Evolutionary conservation across 2,113 vertebrate species (phyloP).

Genomic region (Solea solea): DNA sequence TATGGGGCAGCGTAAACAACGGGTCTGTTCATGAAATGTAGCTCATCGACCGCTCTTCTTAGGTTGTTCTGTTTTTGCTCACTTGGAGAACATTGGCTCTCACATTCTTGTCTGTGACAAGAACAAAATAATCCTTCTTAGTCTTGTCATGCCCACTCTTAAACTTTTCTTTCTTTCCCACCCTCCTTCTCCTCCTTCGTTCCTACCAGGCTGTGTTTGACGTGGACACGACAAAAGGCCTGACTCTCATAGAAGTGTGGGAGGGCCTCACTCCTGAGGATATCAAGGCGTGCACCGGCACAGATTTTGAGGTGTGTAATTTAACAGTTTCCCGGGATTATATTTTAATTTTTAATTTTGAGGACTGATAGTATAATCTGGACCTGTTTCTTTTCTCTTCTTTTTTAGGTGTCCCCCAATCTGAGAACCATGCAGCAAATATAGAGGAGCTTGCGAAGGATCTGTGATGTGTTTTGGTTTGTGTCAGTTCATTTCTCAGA

Average conservation of each 20-base stretch:
- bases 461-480: slow-evolving; percentile 23
- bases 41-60: slow-evolving; percentile 11
- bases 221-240: slow-evolving; percentile 89
- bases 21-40: slow-evolving; percentile 18
- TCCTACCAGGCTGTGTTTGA: slow-evolving; percentile 92
- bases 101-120: slow-evolving; percentile 16
- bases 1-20: too few relatives aligned
- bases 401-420: slow-evolving; percentile 88
- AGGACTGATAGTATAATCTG: not conserved
- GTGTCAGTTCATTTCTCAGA: slow-evolving; percentile 4
- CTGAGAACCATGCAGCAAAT: slow-evolving; percentile 91
- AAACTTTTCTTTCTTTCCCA: not conserved
- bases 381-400: not conserved
- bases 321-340: not conserved
- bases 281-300: slow-evolving; percentile 91
- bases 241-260: slow-evolving; percentile 93
- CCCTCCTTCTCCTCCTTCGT: slow-evolving; percentile 13
- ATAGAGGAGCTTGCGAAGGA: slow-evolving; percentile 33
- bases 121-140: slow-evolving; percentile 7
- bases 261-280: slow-evolving; percentile 92
- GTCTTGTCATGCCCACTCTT: not conserved
- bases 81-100: slow-evolving; percentile 15
- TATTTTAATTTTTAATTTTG: slow-evolving; percentile 4
- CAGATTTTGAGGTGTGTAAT: slow-evolving; percentile 88
- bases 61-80: slow-evolving; percentile 23